Evolutionary conservation across 1,140 invertebrate genomes (phyloP).

Genomic region (Cylas formicarius): DNA sequence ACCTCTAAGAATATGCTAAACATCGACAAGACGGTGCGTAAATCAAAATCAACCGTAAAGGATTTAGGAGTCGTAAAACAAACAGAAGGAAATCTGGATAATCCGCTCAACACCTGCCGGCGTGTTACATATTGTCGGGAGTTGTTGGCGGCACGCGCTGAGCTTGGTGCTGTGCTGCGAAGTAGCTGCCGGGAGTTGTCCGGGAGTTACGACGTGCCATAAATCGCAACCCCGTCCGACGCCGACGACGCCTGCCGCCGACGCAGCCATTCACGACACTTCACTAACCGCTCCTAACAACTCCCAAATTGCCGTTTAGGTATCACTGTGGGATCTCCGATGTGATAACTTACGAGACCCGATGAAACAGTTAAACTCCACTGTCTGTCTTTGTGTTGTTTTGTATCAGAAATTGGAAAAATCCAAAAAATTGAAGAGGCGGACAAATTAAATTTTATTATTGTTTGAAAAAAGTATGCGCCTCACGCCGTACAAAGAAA

Average conservation of each 20-base stretch:
- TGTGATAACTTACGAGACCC: too few species aligned
- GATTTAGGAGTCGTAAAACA: conserved; percentile 26
- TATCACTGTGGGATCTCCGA: too few species aligned
- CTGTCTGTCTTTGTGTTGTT: too few species aligned
- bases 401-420: too few species aligned
- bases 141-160: conserved; percentile 31
- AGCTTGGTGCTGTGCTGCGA: conserved; percentile 2
- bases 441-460: too few species aligned
- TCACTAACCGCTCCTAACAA: conserved; percentile 41
- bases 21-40: conserved; percentile 3
- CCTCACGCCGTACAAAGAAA: too few species aligned
- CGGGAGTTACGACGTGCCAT: conserved; percentile 27
- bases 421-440: too few species aligned
- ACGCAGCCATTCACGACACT: conserved; percentile 33
- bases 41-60: conserved; percentile 23
- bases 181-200: conserved; percentile 20
- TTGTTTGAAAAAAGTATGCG: too few species aligned
- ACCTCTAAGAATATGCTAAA: too few species aligned
- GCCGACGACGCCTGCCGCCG: conserved; percentile 6
- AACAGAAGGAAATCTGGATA: conserved; percentile 30
- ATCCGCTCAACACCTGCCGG: conserved; percentile 20
- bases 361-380: too few species aligned
- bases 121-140: conserved; percentile 25
- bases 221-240: conserved; percentile 25
- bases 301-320: conserved; percentile 40